These are phyloP conservation scores for Acanthosepion esculentum DNA, from an alignment of 2,888 invertebrate species.

Conservation along the genomic window DNA sequence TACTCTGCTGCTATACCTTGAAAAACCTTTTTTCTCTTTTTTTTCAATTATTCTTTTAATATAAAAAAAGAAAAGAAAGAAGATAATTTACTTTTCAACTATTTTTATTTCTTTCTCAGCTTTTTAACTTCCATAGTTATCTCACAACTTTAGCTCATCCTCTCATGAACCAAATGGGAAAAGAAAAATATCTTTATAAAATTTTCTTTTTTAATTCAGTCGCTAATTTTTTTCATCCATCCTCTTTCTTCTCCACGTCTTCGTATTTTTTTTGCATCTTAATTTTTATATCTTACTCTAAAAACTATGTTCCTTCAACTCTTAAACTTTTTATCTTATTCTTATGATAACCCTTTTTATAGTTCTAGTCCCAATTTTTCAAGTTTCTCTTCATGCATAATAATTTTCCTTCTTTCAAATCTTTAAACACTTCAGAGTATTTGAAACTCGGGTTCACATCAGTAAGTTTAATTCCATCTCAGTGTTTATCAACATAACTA, in stretches of 20 bases:
- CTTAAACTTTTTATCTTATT: neutral
- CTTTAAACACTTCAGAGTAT: neutral
- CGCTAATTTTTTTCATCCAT: neutral
- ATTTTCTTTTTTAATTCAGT: conserved; percentile 24
- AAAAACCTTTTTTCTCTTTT: conserved; percentile 13
- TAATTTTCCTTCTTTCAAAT: neutral
- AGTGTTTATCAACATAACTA: neutral
- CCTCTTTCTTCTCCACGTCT: neutral
- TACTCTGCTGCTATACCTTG: conserved; percentile 41
- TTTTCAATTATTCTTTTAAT: neutral
- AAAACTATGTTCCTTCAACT: neutral
- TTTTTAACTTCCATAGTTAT: neutral
- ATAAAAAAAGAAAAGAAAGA: neutral
- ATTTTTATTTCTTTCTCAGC: conserved; percentile 33
- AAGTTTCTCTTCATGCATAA: neutral
- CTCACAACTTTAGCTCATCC: neutral
- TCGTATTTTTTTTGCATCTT: neutral
- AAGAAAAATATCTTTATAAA: too few species aligned
- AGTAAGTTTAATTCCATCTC: neutral
- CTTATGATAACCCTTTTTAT: neutral
- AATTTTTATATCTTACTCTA: neutral
- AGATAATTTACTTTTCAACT: neutral
- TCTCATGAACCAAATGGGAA: neutral
- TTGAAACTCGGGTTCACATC: neutral
- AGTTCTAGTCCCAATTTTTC: neutral